Conservation (phyloP, 2,888 invertebrate genomes). For the Physocephala rufipes region DNA sequence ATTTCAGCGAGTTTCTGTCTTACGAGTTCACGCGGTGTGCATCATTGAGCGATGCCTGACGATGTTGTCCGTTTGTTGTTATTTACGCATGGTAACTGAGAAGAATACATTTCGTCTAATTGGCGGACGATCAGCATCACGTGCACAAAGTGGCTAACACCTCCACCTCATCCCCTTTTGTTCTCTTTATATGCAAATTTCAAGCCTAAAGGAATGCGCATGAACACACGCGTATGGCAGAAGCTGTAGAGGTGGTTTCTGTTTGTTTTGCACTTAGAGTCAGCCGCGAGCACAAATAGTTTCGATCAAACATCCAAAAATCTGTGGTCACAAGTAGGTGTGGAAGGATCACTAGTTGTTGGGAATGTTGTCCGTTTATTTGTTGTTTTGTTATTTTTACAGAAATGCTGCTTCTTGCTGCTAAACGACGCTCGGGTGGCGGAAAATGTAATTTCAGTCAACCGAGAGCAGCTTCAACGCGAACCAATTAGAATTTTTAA, state of each 20-base stretch:
- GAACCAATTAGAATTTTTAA: constrained; percentile 59
- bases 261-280: constrained; percentile 28
- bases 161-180: not conserved
- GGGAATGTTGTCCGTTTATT: constrained; percentile 1
- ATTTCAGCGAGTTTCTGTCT: constrained; percentile 2
- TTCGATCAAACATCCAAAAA: not conserved
- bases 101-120: constrained; percentile 66
- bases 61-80: constrained; percentile 18
- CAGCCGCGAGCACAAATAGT: constrained; percentile 29
- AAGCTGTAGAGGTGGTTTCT: constrained; percentile 27
- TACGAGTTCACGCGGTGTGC: not conserved
- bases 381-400: constrained; percentile 2
- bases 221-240: constrained; percentile 5
- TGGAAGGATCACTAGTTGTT: constrained; percentile 13
- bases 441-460: constrained; percentile 10
- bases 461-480: constrained; percentile 18
- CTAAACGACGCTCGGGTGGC: not conserved
- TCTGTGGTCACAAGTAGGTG: constrained; percentile 19
- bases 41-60: not conserved
- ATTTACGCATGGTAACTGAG: not conserved
- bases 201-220: not conserved
- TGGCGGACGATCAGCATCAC: too few relatives aligned
- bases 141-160: too few relatives aligned
- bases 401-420: too few relatives aligned
- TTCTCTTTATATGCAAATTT: constrained; percentile 42